Percentiles rank a stretch among this genome's conserved stretches.
These are phyloP conservation scores for Drosophila demipolita DNA, from an alignment of 2,888 invertebrate species.

Conservation along the genomic window DNA sequence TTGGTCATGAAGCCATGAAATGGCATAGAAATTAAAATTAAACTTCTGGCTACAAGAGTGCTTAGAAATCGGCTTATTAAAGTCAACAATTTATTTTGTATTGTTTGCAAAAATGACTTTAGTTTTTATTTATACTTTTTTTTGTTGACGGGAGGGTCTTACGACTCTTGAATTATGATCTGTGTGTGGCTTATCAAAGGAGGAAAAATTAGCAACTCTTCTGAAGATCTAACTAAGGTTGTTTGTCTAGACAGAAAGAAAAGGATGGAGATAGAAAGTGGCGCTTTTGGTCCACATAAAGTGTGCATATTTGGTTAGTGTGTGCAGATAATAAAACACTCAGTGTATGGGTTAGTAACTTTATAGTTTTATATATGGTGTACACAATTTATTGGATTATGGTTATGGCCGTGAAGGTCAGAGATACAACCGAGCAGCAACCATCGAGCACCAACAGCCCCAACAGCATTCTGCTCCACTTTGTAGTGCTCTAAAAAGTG, in stretches of 20 bases:
- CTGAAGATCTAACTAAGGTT: conserved; percentile 37
- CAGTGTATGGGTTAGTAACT: conserved; percentile 56
- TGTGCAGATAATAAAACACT: conserved; percentile 72
- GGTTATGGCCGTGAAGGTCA: conserved; percentile 78
- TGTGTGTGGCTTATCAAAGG: conserved; percentile 44
- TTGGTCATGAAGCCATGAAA: background rate
- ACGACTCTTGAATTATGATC: conserved; percentile 36
- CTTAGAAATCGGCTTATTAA: background rate
- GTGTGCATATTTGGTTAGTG: conserved; percentile 51
- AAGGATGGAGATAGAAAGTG: conserved; percentile 23
- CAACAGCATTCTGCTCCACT: conserved; percentile 48
- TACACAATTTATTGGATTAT: conserved; percentile 76
- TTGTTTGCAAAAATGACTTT: conserved; percentile 67
- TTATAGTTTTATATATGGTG: conserved; percentile 76
- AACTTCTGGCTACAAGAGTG: background rate
- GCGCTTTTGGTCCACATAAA: conserved; percentile 45
- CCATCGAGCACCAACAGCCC: conserved; percentile 10
- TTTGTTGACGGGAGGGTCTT: conserved; percentile 19
- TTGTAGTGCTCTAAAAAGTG: conserved; percentile 28
- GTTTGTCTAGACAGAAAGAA: conserved; percentile 40
- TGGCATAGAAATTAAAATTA: background rate
- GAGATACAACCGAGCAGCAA: conserved; percentile 37
- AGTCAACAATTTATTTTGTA: conserved; percentile 6
- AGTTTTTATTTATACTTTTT: conserved; percentile 17
- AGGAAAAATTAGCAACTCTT: conserved; percentile 7